A percentile compares a stretch with the other conserved stretches of the same genome.
Conservation (phyloP, 2,888 invertebrate genomes). For the Sminthurides aquaticus region DNA sequence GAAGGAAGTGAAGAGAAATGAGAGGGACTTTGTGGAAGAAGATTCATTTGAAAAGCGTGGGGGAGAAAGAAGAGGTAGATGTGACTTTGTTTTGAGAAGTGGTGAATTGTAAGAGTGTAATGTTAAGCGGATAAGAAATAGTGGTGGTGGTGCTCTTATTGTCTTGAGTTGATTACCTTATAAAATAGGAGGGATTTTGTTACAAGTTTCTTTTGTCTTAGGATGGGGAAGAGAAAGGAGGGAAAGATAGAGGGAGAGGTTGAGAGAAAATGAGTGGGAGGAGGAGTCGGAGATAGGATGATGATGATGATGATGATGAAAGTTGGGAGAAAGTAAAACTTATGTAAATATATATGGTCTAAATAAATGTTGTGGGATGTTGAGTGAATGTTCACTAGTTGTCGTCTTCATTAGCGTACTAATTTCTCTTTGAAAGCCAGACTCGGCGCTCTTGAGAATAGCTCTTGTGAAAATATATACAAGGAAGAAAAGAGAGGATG, state of each 20-base stretch:
- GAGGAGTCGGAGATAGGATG: not conserved
- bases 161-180: constrained; percentile 20
- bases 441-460: too few relatives aligned
- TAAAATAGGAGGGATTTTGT: constrained; percentile 11
- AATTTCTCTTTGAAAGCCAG: constrained; percentile 5
- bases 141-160: constrained; percentile 13
- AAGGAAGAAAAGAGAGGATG: not conserved
- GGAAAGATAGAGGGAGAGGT: not conserved
- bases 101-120: constrained; percentile 6
- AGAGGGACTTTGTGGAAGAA: too few relatives aligned
- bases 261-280: not conserved
- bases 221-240: constrained; percentile 3
- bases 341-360: constrained; percentile 17
- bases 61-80: too few relatives aligned
- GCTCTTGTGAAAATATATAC: too few relatives aligned
- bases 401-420: constrained; percentile 13
- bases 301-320: too few relatives aligned
- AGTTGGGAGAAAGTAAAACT: not conserved
- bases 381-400: constrained; percentile 12
- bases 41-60: too few relatives aligned
- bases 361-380: constrained; percentile 10
- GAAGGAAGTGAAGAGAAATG: not conserved
- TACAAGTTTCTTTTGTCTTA: not conserved
- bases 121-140: constrained; percentile 25
- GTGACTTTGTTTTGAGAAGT: not conserved